A percentile compares a stretch with the other conserved stretches of the same genome.
Conservation (phyloP, 2,888 invertebrate genomes). For the Trichogramma dendrolimi region DNA sequence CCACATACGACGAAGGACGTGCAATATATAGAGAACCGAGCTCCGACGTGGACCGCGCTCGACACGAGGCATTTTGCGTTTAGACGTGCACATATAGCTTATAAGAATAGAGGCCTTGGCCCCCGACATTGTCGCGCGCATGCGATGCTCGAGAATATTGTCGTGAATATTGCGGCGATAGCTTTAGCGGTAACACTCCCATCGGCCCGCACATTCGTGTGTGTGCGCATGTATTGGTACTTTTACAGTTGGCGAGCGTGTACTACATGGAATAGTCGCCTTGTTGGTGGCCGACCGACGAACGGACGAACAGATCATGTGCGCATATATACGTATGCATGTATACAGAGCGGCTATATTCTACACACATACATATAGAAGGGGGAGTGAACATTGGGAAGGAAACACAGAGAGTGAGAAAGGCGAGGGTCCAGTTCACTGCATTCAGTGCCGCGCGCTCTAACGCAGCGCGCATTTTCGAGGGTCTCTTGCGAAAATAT, state of each 20-base stretch:
- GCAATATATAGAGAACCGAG: too few relatives aligned
- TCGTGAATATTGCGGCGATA: slow-evolving; percentile 36
- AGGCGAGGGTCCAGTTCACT: slow-evolving; percentile 15
- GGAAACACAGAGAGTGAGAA: neutral
- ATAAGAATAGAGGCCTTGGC: slow-evolving; percentile 7
- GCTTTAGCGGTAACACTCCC: slow-evolving; percentile 8
- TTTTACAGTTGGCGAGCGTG: too few relatives aligned
- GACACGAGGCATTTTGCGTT: too few relatives aligned
- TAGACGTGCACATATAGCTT: too few relatives aligned
- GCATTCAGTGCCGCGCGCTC: slow-evolving; percentile 10
- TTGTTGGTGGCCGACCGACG: too few relatives aligned
- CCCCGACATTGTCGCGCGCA: slow-evolving; percentile 7
- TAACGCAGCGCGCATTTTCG: neutral
- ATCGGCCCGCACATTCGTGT: neutral
- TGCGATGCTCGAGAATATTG: slow-evolving; percentile 34
- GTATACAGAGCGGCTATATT: too few relatives aligned
- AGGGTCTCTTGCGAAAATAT: slow-evolving; percentile 36
- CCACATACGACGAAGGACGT: too few relatives aligned
- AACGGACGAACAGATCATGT: too few relatives aligned
- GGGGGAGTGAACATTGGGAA: neutral
- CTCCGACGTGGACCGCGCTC: too few relatives aligned
- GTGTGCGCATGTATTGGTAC: slow-evolving; percentile 1
- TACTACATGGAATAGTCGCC: too few relatives aligned
- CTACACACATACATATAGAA: neutral
- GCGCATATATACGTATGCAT: too few relatives aligned